Base-by-base conservation (phyloP, 2,888 invertebrate genomes). In the Melanophora roralis region DNA sequence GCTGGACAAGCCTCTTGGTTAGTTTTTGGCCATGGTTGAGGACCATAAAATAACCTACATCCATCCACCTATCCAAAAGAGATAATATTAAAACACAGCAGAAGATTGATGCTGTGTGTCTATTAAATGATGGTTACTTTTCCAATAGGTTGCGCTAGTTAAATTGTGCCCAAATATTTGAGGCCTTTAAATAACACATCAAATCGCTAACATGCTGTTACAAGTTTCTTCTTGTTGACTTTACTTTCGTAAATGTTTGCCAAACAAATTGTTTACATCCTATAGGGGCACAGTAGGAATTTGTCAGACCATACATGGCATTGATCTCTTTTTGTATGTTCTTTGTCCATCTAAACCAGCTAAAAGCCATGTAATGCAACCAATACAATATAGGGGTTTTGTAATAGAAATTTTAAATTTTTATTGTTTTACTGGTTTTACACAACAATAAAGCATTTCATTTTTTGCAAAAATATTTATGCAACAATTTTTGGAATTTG, bases 131-230 rank as follows among this genome's bases (percentile, higher is more conserved):
- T n/a, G 69, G 51, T 65, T 59, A 74, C 57, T 74, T 69, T 40
- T 43, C 34, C 72, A 67, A 68, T 55, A 49, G 74, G 64, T 72
- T 19, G 40, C 38, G 68, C 73, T 68, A 57, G 73, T 78, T 68
- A 69, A 34, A 60, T 23, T 45, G 32, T n/a, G 51, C 53, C 79
- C 71, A 71, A 75, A 79, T 34, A 65, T 59, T 71, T 65, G 74
- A 79, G 74, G 69, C 76, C 75, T 68, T 11, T 76, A 80, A 80
- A 76, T 80, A 80, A 80, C 76, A 80, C 80, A 80, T 80, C 80
- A 80, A 62, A 68, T 49, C 23, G n/a, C 12, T 9, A 64, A 40
- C 40, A 27, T 19, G 75, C 64, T 60, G 64, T 21, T 59, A 55
- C 2, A 36, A 65, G 16, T 59, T 59, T 60, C 32, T 47, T 60